These are phyloP conservation scores for Sinhomidia bicolor DNA, from an alignment of 2,888 invertebrate genomes.

Conservation along the genomic window DNA sequence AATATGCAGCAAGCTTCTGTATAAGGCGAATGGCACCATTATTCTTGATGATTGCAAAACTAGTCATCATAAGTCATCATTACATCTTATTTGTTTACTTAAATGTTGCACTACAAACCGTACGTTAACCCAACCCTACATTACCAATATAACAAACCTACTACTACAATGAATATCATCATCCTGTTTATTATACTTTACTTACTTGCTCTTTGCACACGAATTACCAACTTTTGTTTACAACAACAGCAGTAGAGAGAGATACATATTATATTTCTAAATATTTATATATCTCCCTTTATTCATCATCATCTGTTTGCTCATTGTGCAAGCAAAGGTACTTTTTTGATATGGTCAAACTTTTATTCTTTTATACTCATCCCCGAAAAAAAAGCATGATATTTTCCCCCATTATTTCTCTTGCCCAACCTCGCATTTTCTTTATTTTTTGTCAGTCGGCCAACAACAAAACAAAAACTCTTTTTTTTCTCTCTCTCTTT, in stretches of 20 bases:
- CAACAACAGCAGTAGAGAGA: background rate
- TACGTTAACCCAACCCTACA: background rate
- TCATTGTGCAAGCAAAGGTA: constrained; percentile 46
- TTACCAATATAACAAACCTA: too few species aligned
- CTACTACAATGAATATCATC: too few species aligned
- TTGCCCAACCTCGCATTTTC: background rate
- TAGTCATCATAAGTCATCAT: background rate
- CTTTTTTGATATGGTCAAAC: constrained; percentile 52
- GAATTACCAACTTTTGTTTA: background rate
- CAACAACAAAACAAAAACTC: constrained; percentile 46
- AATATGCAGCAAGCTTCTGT: background rate
- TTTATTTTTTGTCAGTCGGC: constrained; percentile 50
- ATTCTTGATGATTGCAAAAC: constrained; percentile 38
- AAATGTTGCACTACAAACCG: background rate
- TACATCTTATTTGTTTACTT: background rate
- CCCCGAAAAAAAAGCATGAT: background rate
- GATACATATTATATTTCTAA: constrained; percentile 4
- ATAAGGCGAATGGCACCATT: constrained; percentile 59
- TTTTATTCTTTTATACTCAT: background rate
- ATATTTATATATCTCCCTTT: background rate
- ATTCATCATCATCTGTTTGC: constrained; percentile 9
- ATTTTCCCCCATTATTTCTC: background rate
- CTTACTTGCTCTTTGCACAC: too few species aligned
- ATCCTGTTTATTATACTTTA: background rate
- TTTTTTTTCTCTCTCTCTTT: too few species aligned